Evolutionary conservation across 2,888 invertebrate genomes (phyloP), one percentile per base, ranked within the genome.

Genomic region (Melanchra persicariae): DNA sequence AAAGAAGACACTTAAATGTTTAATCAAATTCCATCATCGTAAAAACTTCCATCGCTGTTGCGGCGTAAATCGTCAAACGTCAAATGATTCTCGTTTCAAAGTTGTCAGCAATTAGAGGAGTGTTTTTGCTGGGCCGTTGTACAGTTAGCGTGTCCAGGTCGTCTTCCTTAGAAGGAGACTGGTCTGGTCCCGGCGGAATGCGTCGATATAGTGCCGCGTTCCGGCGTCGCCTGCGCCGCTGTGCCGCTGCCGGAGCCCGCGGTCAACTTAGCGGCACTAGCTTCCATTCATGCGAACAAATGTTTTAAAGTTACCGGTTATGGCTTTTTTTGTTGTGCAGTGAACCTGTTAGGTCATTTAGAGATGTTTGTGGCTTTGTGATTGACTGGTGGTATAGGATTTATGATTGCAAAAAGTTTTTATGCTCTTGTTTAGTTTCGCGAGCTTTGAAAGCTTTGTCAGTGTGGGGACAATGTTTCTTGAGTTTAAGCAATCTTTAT

Each of bases 91-190:
- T 88, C 86, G 88, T 86, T 88, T 88, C 79, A 66, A 65, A 81
- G 83, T 85, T 84, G 87, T 87, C 84, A 81, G 91, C 92, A 93
- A 93, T 93, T 93, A 93, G 91, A 91, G 88, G 87, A 74, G 74
- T 83, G 85, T 92, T 93, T 92, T 92, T 93, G 88, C 91, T 62
- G 70, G 77, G 83, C 87, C 83, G 82, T 85, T 87, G 85, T 93
- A 93, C 94, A 91, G 94, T 93, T 94, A 94, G 89, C 80, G 86
- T 85, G 90, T 91, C 90, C 93, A 91, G 92, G 91, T 89, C 89
- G 85, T 85, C 85, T 91, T 88, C 94, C 94, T 83, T 94, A 93
- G 87, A 94, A 88, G 94, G 94, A 91, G 89, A 92, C 88, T 87
- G 77, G 92, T 89, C 91, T 88, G 79, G 90, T 78, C 82, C 85